Evolutionary conservation across 2,888 invertebrate genomes (phyloP), one percentile per base, ranked within the genome.

Genomic region (Lydus trimaculatus): DNA sequence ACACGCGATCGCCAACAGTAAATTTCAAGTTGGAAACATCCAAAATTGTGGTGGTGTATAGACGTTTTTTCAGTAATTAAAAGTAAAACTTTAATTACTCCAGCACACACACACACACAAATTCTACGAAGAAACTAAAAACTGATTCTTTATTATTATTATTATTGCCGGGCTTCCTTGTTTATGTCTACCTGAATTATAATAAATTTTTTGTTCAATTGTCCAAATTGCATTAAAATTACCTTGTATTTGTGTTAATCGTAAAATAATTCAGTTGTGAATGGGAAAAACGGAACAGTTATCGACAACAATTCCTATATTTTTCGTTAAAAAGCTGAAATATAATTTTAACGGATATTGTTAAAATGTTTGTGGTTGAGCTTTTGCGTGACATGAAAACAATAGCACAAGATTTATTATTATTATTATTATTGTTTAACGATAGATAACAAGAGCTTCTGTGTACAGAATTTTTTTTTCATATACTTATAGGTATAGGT

Each of bases 261-360:
- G 61, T 43, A 23, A 61, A 61, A 65, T 61, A 64, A 67, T 62
- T n/a, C n/a, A n/a, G 68, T 28, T 0, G 8, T 25, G n/a, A 39
- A 33, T 60, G 36, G 5, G 15, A 60, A 36, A 33, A 60, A 60
- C 60, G 20, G 20, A 23, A 36, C 43, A 61, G 39, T 61, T 61
- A 43, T 28, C 66, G 66, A 64, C 63, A 43, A 64, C 63, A 43
- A 67, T 31, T 64, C 23, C 20, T 64, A 58, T 63, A 33, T 70
- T 48, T 39, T 59, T 65, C 63, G 31, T 65, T 62, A 63, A 63
- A 56, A 64, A 60, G n/a, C n/a, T n/a, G n/a, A n/a, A n/a, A n/a
- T n/a, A n/a, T n/a, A n/a, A n/a, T n/a, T 61, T 66, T 43, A 39
- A 63, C 63, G 66, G 71, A 71, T 65, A 63, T 70, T 66, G 59